These are phyloP conservation scores for Fragum fragum DNA, from an alignment of 2,888 invertebrate species.

Conservation along the genomic window DNA sequence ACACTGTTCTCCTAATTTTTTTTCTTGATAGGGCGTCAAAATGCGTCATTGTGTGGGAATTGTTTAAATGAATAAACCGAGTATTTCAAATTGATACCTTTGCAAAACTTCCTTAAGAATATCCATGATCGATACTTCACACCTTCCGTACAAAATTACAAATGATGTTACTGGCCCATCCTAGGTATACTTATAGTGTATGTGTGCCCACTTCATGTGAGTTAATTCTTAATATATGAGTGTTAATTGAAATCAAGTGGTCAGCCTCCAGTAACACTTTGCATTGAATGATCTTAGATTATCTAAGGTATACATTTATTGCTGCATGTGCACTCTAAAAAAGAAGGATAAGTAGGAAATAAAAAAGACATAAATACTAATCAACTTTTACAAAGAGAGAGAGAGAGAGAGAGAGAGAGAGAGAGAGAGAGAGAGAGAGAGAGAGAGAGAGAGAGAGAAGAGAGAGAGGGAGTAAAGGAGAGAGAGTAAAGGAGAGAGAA, in stretches of 20 bases:
- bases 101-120: slow-evolving; percentile 1
- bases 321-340: too few species aligned
- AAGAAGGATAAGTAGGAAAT: too few species aligned
- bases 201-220: neutral
- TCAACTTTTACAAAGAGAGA: neutral
- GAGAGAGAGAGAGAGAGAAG: neutral
- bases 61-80: too few species aligned
- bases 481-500: too few species aligned
- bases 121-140: slow-evolving; percentile 8
- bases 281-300: too few species aligned
- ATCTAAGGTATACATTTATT: too few species aligned
- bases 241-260: slow-evolving; percentile 22
- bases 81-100: neutral
- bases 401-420: neutral
- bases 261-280: neutral
- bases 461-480: too few species aligned
- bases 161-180: slow-evolving; percentile 2
- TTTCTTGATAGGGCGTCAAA: too few species aligned
- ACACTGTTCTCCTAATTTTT: too few species aligned
- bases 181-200: neutral
- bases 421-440: slow-evolving; percentile 1
- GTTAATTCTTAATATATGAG: slow-evolving; percentile 15
- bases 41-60: too few species aligned
- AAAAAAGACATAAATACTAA: neutral
- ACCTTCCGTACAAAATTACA: neutral